Conservation (phyloP, 2,113 vertebrate genomes). For the Eidolon helvum region DNA sequence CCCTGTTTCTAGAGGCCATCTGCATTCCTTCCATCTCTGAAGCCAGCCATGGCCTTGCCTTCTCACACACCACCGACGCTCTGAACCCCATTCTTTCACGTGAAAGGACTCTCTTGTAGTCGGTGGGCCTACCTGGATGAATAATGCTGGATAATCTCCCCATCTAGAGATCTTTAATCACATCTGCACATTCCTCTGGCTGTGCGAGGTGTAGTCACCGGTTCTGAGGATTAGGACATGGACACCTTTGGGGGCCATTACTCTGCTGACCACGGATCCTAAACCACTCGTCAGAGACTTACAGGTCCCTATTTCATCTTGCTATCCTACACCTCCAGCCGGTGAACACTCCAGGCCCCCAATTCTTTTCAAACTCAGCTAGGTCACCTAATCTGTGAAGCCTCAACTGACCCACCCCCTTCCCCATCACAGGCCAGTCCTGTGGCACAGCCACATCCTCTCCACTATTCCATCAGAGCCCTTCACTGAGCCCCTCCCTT, state of each 20-base stretch:
- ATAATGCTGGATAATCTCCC: background rate
- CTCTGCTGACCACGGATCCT: background rate
- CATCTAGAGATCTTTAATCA: background rate
- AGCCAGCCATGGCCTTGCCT: background rate
- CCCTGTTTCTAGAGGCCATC: background rate
- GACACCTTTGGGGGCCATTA: background rate
- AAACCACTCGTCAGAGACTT: background rate
- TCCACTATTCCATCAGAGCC: background rate
- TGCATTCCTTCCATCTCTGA: background rate
- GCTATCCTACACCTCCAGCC: background rate
- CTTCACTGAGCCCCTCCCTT: background rate
- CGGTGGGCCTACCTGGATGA: rapidly evolving
- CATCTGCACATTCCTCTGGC: background rate
- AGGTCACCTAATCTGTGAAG: background rate
- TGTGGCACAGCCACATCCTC: background rate
- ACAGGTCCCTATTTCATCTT: background rate
- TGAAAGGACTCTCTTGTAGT: background rate
- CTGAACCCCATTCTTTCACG: background rate
- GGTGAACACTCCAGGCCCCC: background rate
- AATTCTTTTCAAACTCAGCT: background rate
- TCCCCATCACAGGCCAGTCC: background rate
- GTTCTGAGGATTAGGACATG: background rate
- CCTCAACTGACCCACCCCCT: background rate
- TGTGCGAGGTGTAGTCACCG: rapidly evolving
- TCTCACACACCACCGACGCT: background rate